Percentiles rank a stretch among this genome's conserved stretches.
These are phyloP conservation scores for Acromyrmex charruanus DNA, from an alignment of 1,140 invertebrate species.

Conservation along the genomic window DNA sequence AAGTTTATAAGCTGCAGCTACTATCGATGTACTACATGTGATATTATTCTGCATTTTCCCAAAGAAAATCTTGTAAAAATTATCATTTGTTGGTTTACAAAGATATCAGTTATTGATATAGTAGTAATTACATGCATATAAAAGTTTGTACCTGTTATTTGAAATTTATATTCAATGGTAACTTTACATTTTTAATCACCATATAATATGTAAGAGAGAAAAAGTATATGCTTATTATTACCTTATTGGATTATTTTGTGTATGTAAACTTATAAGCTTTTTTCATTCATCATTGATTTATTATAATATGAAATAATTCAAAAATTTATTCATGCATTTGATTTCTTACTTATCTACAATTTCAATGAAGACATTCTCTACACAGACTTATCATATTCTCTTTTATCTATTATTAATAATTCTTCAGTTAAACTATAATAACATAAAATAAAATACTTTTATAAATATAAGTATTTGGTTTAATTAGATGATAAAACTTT, in stretches of 20 bases:
- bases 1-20: background rate
- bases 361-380: background rate
- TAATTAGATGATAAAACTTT: background rate
- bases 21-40: background rate
- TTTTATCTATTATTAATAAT: conserved; percentile 21
- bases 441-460: background rate
- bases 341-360: background rate
- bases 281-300: background rate
- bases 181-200: background rate
- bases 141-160: background rate
- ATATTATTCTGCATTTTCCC: background rate
- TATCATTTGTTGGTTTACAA: background rate
- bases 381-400: background rate
- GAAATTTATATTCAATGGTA: background rate
- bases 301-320: background rate
- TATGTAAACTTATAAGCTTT: conserved; percentile 1
- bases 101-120: conserved; percentile 20
- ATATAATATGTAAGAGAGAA: background rate
- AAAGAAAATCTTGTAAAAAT: too few species aligned
- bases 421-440: background rate
- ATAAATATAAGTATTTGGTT: background rate
- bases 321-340: background rate
- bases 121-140: background rate
- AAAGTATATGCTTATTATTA: background rate
- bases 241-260: background rate